Base-by-base conservation (phyloP, 2,888 invertebrate species). In the Argyresthia albistria region DNA sequence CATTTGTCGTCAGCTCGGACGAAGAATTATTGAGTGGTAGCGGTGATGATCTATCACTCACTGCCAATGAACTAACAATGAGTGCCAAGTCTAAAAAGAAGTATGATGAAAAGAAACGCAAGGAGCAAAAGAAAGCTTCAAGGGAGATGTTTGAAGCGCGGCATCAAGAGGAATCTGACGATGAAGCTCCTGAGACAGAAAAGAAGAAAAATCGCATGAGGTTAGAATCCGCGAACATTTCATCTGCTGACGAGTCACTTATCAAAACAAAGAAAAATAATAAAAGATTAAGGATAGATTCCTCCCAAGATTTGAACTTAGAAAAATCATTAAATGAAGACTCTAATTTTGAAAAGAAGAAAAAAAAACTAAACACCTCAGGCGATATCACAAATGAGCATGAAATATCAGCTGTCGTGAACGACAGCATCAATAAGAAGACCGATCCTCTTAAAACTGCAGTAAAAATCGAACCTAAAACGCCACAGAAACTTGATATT, bases 1-100 rank as follows among this genome's bases (percentile, higher is more conserved):
- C 90, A 0, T 91, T 91, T 63, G 62, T 91, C 53, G 89, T 88
- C 1, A 84, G 79, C 57, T 87, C 89, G 1, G 80, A 82, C 63
- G 79, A 76, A 58, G 68, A 79, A 12, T 64, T 86, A 53, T 61
- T 88, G 10, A 81, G 80, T 64, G 86, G 84, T 0, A 73, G 80
- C n/a, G 80, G 75, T 43, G 78, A 87, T 63, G 86, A 87, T 58
- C 67, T 88, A 16, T 73, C 76, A n/a, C 67, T 78, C 65, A 79
- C 73, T 58, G 81, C 77, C 55, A 79, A 84, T 58, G 87, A 87
- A 67, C 69, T 88, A 3, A 74, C 69, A 46, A 82, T 86, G 76
- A 76, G 70, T 36, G 59, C 67, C 35, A 78, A 79, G 59, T 86
- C 87, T 1, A 88, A 87, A 63, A 70, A 71, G 54, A 88, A 87